Base-by-base conservation (phyloP, 2,797 vertebrate genomes). In the Triplophysa bombifrons region DNA sequence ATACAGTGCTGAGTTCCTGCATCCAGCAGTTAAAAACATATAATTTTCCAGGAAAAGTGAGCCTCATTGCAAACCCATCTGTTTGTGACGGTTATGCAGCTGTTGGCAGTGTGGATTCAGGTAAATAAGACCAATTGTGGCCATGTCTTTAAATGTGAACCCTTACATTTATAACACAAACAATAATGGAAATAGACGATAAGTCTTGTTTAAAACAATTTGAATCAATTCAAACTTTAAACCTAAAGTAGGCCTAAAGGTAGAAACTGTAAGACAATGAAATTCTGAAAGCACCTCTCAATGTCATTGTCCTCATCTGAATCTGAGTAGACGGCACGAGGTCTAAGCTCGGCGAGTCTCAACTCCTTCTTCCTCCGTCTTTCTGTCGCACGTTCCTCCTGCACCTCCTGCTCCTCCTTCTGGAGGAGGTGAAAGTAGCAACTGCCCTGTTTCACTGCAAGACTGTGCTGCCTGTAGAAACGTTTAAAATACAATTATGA, bases 341-440 rank as follows among this genome's bases (percentile, higher is more conserved):
- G 86, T 81, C 87, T 88, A 27, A 90, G 90, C 20, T 89, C 86
- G 0, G 78, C 67, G 14, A 25, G 84, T 68, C 46, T 64, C 81
- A 66, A 74, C 4, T 77, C 85, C 53, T 85, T 80, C 22, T 30
- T 82, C 77, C 68, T 83, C 77, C 81, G 80, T 58, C 82, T 84
- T 76, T 85, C 81, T 75, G 82, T 72, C 55, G 76, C 76, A 44
- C 81, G 75, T 0, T 66, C 25, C 12, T 76, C 88, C 76, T 84
- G 83, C 64, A 83, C 88, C 76, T 90, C 78, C 20, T 83, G 67
- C 0, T 87, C 90, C 81, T 94, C 92, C 78, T 90, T 89, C 69
- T 58, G 89, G 58, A 95, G 88, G 0, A 90, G 85, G 48, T 80
- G 66, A 48, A 94, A 94, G 75, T 91, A 93, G 0, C 91, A 90